A percentile compares a stretch with the other conserved stretches of the same genome.
Evolutionary conservation across 1,140 invertebrate genomes (phyloP).

Genomic region (Euwallacea similis): DNA sequence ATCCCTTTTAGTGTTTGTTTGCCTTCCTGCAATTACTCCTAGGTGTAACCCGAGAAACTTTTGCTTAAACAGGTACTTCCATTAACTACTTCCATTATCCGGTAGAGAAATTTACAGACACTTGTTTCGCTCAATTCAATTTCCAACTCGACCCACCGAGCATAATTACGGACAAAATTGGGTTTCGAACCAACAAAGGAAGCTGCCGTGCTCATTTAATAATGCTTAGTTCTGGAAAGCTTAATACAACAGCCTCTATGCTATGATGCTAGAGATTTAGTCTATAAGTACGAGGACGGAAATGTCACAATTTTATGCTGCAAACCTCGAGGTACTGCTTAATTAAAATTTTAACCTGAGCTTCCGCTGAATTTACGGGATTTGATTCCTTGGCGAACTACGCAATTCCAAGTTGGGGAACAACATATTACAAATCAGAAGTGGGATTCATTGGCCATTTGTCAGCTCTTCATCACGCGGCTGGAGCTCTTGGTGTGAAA

Average conservation of each 20-base stretch:
- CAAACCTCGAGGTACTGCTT: too few species aligned
- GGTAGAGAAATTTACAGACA: slow-evolving; percentile 3
- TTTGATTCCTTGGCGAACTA: background rate
- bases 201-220: background rate
- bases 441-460: slow-evolving; percentile 19
- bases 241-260: background rate
- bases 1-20: too few species aligned
- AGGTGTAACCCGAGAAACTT: slow-evolving; percentile 1
- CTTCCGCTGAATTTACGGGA: too few species aligned
- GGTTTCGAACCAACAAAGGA: background rate
- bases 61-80: background rate
- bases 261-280: too few species aligned
- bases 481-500: slow-evolving; percentile 17
- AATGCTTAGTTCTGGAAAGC: background rate
- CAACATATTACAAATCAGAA: slow-evolving; percentile 8
- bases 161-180: slow-evolving; percentile 4
- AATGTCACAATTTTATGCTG: too few species aligned
- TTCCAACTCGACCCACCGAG: background rate
- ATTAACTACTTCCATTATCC: slow-evolving; percentile 1
- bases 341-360: too few species aligned
- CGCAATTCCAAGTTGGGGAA: slow-evolving; percentile 1
- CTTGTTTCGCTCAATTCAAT: background rate
- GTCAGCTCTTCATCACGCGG: slow-evolving; percentile 12
- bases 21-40: background rate
- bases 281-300: too few species aligned